These are phyloP conservation scores for Eledone cirrhosa DNA, from an alignment of 2,888 invertebrate species.

Conservation along the genomic window DNA sequence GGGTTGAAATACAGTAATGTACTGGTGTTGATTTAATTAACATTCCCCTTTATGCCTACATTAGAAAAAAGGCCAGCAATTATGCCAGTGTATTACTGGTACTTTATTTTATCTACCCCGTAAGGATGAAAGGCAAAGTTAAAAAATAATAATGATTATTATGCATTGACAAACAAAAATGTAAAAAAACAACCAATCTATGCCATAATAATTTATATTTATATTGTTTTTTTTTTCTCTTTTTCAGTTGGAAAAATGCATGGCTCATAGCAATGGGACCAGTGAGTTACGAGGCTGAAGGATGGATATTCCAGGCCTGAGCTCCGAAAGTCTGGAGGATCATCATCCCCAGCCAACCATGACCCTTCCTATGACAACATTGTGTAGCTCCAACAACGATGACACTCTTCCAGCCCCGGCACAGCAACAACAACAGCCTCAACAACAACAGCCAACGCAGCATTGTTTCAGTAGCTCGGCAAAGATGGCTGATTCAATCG, in stretches of 20 bases:
- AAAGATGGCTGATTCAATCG: slow-evolving; percentile 19
- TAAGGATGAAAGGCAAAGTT: too few relatives aligned
- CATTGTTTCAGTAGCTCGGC: slow-evolving; percentile 21
- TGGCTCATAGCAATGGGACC: slow-evolving; percentile 29
- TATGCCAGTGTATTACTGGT: too few relatives aligned
- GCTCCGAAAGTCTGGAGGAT: slow-evolving; percentile 25
- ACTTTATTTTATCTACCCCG: too few relatives aligned
- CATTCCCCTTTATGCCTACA: too few relatives aligned
- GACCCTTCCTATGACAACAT: slow-evolving; percentile 27
- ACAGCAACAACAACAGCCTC: slow-evolving; percentile 16
- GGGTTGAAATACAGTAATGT: too few relatives aligned
- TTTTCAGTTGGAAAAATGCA: slow-evolving; percentile 25
- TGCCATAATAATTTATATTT: background rate
- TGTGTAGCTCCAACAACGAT: slow-evolving; percentile 21
- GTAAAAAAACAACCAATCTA: background rate
- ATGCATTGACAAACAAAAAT: background rate
- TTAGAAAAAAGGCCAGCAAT: too few relatives aligned
- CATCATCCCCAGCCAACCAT: slow-evolving; percentile 26
- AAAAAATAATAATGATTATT: background rate
- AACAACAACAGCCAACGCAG: slow-evolving; percentile 23
- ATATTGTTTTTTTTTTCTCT: background rate
- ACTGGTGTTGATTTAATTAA: too few relatives aligned
- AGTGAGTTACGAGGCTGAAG: slow-evolving; percentile 21
- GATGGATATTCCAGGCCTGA: slow-evolving; percentile 29
- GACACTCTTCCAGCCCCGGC: slow-evolving; percentile 10